phyloP scores from a whole-genome alignment of 2,888 invertebrate species.

The Drosophila colorata region DNA sequence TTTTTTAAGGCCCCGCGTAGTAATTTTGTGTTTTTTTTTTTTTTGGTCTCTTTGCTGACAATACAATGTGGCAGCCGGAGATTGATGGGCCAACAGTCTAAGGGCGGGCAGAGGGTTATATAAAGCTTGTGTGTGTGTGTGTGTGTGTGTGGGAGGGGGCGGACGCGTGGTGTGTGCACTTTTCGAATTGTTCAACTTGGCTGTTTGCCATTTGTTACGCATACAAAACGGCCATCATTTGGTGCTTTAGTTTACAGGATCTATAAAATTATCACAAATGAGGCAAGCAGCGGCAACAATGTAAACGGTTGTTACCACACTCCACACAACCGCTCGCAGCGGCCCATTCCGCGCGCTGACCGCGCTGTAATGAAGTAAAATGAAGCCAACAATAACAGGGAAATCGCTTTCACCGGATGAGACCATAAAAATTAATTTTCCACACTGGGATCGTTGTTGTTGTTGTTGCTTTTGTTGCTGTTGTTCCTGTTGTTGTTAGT shows the following conservation, averaged over 20 bases:
- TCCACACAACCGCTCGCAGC: neutral
- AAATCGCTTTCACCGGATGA: slow-evolving; percentile 29
- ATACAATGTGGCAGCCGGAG: slow-evolving; percentile 52
- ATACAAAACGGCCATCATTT: slow-evolving; percentile 59
- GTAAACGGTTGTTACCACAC: slow-evolving; percentile 34
- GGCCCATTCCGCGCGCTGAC: slow-evolving; percentile 3
- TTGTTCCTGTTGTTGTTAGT: slow-evolving; percentile 16
- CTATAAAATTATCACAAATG: slow-evolving; percentile 75
- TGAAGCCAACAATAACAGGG: slow-evolving; percentile 56
- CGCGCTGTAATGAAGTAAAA: slow-evolving; percentile 44
- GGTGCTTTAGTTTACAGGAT: slow-evolving; percentile 64
- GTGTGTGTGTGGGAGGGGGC: too few relatives aligned
- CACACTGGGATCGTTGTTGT: neutral
- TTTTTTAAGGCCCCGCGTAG: slow-evolving; percentile 30
- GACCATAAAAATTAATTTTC: slow-evolving; percentile 21
- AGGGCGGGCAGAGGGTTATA: neutral
- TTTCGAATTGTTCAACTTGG: slow-evolving; percentile 46
- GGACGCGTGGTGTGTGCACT: slow-evolving; percentile 33
- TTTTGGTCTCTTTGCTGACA: slow-evolving; percentile 6
- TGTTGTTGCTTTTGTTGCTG: slow-evolving; percentile 20
- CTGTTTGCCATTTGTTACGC: slow-evolving; percentile 51
- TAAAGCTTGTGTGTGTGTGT: neutral
- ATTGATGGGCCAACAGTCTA: slow-evolving; percentile 44
- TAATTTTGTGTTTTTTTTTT: slow-evolving; percentile 5
- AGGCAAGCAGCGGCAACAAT: slow-evolving; percentile 56